These are phyloP conservation scores for Oplegnathus fasciatus DNA, from an alignment of 2,113 vertebrate genomes.

Conservation along the genomic window DNA sequence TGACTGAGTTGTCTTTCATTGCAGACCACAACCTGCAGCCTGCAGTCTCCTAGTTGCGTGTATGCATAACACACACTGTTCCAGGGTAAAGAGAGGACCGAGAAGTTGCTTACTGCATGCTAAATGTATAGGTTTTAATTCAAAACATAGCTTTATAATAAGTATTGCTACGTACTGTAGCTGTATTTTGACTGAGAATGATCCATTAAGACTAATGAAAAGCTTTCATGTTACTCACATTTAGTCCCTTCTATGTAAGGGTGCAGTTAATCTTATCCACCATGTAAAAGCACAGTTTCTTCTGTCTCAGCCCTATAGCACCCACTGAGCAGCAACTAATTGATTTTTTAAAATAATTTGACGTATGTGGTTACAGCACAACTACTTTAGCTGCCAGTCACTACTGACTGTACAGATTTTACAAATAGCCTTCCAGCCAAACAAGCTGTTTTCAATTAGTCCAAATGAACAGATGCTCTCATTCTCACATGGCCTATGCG, in stretches of 20 bases:
- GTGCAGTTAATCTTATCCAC: background rate
- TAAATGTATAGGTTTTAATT: background rate
- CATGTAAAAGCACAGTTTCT: background rate
- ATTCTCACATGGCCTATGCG: constrained; percentile 6
- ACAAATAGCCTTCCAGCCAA: constrained; percentile 48
- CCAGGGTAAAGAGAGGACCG: background rate
- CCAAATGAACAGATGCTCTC: constrained; percentile 42
- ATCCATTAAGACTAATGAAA: background rate
- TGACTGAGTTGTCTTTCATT: constrained; percentile 1
- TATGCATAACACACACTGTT: background rate
- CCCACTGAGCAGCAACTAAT: background rate
- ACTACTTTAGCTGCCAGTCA: constrained; percentile 37
- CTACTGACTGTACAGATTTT: constrained; percentile 28
- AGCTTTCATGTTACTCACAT: background rate
- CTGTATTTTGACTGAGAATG: background rate
- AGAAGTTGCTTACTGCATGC: background rate
- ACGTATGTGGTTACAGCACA: constrained; percentile 11
- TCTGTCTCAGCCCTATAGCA: background rate
- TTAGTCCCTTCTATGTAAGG: background rate
- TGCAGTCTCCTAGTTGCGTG: background rate
- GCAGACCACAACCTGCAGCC: constrained; percentile 6
- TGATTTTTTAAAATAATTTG: background rate
- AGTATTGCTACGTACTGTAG: background rate
- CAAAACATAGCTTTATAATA: background rate
- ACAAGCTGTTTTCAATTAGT: constrained; percentile 56